Base-by-base conservation (phyloP, 2,113 vertebrate species). In the Cacatua alba region DNA sequence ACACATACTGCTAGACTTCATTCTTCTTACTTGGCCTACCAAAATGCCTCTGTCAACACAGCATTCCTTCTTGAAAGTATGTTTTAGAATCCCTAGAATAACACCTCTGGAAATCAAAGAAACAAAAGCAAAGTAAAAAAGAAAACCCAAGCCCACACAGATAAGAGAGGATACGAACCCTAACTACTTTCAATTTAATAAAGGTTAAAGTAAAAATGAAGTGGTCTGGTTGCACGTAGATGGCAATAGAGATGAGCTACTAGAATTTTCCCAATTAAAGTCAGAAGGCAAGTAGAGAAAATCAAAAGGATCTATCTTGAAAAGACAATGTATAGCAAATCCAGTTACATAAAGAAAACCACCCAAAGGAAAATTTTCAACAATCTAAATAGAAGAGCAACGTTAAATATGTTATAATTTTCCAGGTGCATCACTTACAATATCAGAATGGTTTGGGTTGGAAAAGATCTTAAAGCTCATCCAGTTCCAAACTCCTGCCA, bases 291-390 rank as follows among this genome's bases (percentile, higher is more conserved):
- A 79, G 33, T 43, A 89, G 17, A 70, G 25, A 86, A 88, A 80
- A 82, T 74, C 62, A 59, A 88, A 82, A 64, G 2, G 75, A 60
- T 59, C 43, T 33, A 37, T 88, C 85, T 88, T 92, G n/a, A 86
- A 26, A 77, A 81, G 43, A 70, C 18, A 59, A 83, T 1, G 10
- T 41, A 63, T 35, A 60, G 31, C 6, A 35, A 88, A 88, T 17
- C 3, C 43, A 86, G 28, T 44, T 25, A 46, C 24, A 69, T 37
- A 57, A 79, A 83, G 21, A 83, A 65, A 57, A 59, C 19, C 37
- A 82, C 44, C 37, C 18, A 1, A 39, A 85, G 35, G 25, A 72
- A 62, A 76, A 17, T 21, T 62, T 41, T 69, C 33, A 25, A 53
- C n/a, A 37, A 44, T 46, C 84, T 37, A 53, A 85, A 64, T 28